These are phyloP conservation scores for Lordiphosa mommai DNA, from an alignment of 1,140 invertebrate genomes.

Conservation along the genomic window DNA sequence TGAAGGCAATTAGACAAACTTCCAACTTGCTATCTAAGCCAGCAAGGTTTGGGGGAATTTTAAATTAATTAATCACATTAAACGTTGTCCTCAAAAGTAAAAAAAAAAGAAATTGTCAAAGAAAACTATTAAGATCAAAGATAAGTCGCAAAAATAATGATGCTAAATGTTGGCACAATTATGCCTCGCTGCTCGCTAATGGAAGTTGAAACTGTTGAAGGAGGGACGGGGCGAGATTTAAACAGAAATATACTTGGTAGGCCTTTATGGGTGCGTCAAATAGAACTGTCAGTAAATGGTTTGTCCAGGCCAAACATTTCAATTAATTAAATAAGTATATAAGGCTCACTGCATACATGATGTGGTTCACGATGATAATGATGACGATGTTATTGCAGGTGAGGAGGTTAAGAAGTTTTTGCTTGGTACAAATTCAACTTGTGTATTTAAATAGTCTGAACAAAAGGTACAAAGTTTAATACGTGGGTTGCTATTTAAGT, in stretches of 20 bases:
- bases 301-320: slow-evolving; percentile 25
- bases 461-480: too few species aligned
- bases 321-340: slow-evolving; percentile 46
- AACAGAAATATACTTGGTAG: not conserved
- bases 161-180: slow-evolving; percentile 66
- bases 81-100: slow-evolving; percentile 38
- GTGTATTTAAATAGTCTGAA: too few species aligned
- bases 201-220: slow-evolving; percentile 3
- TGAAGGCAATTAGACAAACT: slow-evolving; percentile 43
- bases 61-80: slow-evolving; percentile 73
- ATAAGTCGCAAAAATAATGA: slow-evolving; percentile 66
- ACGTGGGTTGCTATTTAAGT: too few species aligned
- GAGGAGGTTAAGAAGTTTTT: too few species aligned
- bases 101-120: slow-evolving; percentile 53
- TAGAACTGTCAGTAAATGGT: not conserved
- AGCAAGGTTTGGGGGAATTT: slow-evolving; percentile 19
- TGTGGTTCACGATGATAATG: slow-evolving; percentile 21
- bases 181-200: slow-evolving; percentile 53
- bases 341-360: not conserved
- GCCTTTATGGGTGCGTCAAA: slow-evolving; percentile 1
- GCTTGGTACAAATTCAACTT: too few species aligned
- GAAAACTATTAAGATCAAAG: slow-evolving; percentile 71
- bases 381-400: not conserved
- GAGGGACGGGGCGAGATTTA: not conserved
- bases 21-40: not conserved